Percentiles rank a stretch among this genome's conserved stretches.
phyloP scores from a whole-genome alignment of 2,797 vertebrate genomes.

The Bradypus variegatus region DNA sequence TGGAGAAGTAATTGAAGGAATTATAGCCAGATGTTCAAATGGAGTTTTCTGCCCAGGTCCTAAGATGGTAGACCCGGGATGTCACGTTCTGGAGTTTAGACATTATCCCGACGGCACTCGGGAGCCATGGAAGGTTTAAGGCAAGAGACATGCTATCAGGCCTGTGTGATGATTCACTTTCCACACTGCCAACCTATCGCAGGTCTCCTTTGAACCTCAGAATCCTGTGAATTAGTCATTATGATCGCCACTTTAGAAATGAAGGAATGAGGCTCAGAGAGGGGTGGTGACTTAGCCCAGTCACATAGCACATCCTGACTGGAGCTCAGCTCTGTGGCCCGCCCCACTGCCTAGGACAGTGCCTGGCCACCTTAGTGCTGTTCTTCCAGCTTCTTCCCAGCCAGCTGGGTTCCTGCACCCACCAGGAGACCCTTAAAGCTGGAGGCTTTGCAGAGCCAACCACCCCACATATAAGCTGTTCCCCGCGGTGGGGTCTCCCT shows the following conservation, averaged over 20 bases:
- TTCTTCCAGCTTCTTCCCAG: neutral
- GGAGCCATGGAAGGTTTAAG: neutral
- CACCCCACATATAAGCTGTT: neutral
- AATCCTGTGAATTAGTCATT: neutral
- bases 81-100: neutral
- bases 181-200: neutral
- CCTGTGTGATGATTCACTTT: neutral
- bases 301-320: neutral
- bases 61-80: neutral
- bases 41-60: neutral
- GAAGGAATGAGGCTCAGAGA: neutral
- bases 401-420: neutral
- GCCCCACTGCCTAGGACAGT: too few relatives aligned
- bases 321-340: neutral
- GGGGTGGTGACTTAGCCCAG: neutral
- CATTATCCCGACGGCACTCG: neutral
- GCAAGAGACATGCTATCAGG: neutral
- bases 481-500: neutral
- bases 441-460: neutral
- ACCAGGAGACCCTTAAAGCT: neutral
- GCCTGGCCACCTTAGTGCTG: fast-evolving
- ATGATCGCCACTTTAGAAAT: neutral
- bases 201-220: neutral
- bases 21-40: neutral
- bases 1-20: neutral